Base-by-base conservation (phyloP, 2,888 invertebrate genomes). In the Drosophila meridionalis region DNA sequence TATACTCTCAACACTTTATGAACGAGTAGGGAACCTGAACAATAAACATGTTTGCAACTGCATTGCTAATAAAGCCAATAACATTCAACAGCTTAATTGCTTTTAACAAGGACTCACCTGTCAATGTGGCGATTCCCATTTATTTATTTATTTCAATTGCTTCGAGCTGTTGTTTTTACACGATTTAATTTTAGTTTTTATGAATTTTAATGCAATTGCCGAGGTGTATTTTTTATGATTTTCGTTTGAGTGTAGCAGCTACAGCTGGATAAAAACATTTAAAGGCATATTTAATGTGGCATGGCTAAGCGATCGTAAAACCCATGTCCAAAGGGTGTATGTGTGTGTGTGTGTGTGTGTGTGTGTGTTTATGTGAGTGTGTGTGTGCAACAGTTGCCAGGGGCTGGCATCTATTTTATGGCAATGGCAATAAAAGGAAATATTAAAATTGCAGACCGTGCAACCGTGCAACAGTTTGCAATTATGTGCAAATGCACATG, bases 391-490 rank as follows among this genome's bases (percentile, higher is more conserved):
- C 87, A 85, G 79, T 84, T 83, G 69, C 69, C 74, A 74, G 30
- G 40, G 76, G 82, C 42, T 30, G 79, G 47, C 79, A 77, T 73
- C 78, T 69, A 72, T 82, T 88, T 86, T 78, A 86, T 78, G 60
- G 73, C 56, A 56, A 57, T 30, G 43, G 66, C 62, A 59, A 72
- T 69, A 73, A 70, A 77, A 76, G 72, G 66, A 71, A 74, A 70
- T 73, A 78, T 73, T 70, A 70, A 78, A 79, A 76, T 75, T 75
- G 78, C 81, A 73, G 45, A 69, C 80, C 69, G 72, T 62, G 90
- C 90, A 89, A 69, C 80, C 69, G 72, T 62, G 90, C 90, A 89
- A 90, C 88, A 90, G 89, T 89, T 89, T 89, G 89, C 82, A 87
- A 87, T 87, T 84, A 87, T 83, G 81, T 83, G 87, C 69, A 71